Percentiles rank a stretch among this genome's conserved stretches.
These are phyloP conservation scores for Leptatherina wallacei DNA, from an alignment of 2,797 vertebrate genomes.

Conservation along the genomic window DNA sequence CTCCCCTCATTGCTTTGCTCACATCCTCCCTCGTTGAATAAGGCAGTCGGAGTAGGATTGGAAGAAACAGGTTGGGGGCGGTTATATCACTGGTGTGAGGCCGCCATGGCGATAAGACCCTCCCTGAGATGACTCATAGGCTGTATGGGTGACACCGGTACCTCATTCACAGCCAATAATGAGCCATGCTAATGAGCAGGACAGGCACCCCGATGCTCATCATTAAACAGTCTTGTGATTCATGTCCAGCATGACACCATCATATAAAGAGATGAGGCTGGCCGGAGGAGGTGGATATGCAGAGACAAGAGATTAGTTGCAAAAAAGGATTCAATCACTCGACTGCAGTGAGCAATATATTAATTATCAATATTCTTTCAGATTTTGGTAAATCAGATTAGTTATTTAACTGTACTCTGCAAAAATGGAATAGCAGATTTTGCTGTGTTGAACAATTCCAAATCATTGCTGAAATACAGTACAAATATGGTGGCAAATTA, in stretches of 20 bases:
- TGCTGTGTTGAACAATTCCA: conserved; percentile 12
- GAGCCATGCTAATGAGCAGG: conserved; percentile 84
- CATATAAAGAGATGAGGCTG: conserved; percentile 54
- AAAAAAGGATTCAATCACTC: background rate
- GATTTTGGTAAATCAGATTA: background rate
- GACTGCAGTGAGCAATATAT: conserved; percentile 1
- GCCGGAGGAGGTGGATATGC: conserved; percentile 20
- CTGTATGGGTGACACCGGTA: conserved; percentile 81
- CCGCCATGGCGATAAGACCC: conserved; percentile 71
- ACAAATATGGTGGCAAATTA: conserved; percentile 12
- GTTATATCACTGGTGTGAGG: conserved; percentile 46
- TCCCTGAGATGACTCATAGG: conserved; percentile 80
- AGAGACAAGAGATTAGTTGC: background rate
- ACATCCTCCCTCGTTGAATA: conserved; percentile 39
- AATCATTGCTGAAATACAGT: conserved; percentile 7
- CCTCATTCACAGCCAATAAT: conserved; percentile 85
- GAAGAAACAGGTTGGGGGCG: background rate
- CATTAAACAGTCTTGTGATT: conserved; percentile 72
- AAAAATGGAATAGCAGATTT: background rate
- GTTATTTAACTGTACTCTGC: background rate
- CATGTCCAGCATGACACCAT: conserved; percentile 66
- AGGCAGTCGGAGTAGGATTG: conserved; percentile 40
- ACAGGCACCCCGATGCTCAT: conserved; percentile 78
- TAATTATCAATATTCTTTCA: conserved; percentile 15
- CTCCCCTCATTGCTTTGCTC: conserved; percentile 29